These are phyloP conservation scores for Platysteira castanea DNA, from an alignment of 2,113 vertebrate species.

Conservation along the genomic window DNA sequence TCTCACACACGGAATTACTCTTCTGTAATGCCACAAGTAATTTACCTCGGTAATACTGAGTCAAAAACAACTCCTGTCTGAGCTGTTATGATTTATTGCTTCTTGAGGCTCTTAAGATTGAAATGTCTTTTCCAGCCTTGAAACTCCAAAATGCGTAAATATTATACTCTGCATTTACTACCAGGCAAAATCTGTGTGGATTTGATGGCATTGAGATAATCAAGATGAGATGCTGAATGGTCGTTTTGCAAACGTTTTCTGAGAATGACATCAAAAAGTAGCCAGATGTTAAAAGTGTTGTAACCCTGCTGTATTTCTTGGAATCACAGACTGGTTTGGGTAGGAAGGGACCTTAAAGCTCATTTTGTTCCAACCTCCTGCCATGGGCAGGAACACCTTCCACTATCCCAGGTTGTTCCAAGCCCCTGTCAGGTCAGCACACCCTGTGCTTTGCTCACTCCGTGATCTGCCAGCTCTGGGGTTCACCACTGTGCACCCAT, in stretches of 20 bases:
- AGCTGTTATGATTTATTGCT: neutral
- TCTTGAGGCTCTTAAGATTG: neutral
- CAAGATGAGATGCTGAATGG: neutral
- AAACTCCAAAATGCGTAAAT: neutral
- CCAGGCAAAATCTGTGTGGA: neutral
- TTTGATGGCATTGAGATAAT: neutral
- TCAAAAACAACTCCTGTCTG: neutral
- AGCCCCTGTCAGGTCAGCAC: neutral
- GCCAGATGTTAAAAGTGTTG: neutral
- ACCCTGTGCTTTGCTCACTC: neutral
- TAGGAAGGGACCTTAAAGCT: neutral
- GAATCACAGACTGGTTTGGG: neutral
- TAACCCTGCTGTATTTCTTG: neutral
- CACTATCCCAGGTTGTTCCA: neutral
- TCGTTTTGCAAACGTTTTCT: neutral
- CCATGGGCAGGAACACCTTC: neutral
- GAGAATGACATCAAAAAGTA: neutral
- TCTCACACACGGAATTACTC: neutral
- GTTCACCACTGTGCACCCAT: accelerated
- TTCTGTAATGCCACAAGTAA: neutral
- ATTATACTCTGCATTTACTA: neutral
- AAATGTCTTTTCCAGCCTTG: neutral
- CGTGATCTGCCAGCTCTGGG: neutral
- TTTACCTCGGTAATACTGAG: neutral
- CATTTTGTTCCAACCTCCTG: neutral